Base-by-base conservation (phyloP, 2,888 invertebrate species). In the Hyppa rectilinea region DNA sequence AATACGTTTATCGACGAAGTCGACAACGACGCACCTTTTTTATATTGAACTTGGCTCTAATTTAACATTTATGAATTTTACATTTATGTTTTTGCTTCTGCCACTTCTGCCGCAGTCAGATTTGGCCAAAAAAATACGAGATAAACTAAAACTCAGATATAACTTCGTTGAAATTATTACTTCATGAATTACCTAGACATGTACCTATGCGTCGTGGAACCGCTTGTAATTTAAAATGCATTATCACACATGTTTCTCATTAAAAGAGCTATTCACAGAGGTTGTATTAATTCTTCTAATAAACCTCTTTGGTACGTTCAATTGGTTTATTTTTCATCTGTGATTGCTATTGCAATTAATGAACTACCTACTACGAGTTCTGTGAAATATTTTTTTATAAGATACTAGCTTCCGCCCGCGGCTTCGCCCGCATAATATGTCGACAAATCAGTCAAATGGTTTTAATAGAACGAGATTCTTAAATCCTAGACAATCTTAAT, bases 241-340 rank as follows among this genome's bases (percentile, higher is more conserved):
- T 73, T 67, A 67, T 29, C 26, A 45, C 23, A 45, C 68, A 73
- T 40, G 29, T 50, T 60, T 56, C 56, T 70, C 52, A 74, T 63
- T 62, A 63, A 47, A 23, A 50, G 2, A 71, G 50, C 40, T 63
- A 64, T 70, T 45, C n/a, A 31, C 17, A 56, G 55, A 85, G 66
- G 70, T 80, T 81, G 75, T 75, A 69, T 69, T 80, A 75, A 78
- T 84, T 85, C 71, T 14, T 58, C 63, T 83, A 69, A 76, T 78
- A 73, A 72, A 52, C 53, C 55, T 70, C 53, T 52, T 34, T 65
- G 10, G 31, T 34, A 60, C 53, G 60, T 75, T 71, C 75, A 85
- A 85, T 83, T 85, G 75, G 69, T 75, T 74, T 75, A 83, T 85
- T 80, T 71, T 60, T 71, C 45, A 58, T 58, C 23, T 40, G 34